A percentile compares a stretch with the other conserved stretches of the same genome.
phyloP scores from a whole-genome alignment of 2,113 vertebrate species.

The Grammomys dolichurus region DNA sequence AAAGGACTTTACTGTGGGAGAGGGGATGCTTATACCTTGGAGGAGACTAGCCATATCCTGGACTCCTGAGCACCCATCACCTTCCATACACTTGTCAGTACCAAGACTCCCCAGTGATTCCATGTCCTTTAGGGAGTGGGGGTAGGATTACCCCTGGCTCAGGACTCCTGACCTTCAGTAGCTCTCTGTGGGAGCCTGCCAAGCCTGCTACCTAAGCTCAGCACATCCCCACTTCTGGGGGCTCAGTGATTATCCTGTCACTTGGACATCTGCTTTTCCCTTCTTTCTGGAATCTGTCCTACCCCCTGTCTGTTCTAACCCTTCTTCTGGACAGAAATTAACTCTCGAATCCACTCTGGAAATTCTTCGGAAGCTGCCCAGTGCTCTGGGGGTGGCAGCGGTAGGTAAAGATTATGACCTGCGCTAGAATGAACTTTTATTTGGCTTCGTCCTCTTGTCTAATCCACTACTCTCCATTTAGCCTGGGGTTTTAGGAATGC shows the following conservation, averaged over 20 bases:
- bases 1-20: not conserved
- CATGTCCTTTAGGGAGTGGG: not conserved
- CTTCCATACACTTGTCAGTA: not conserved
- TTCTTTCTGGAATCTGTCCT: not conserved
- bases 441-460: not conserved
- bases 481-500: not conserved
- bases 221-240: accelerated
- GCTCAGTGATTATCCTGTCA: not conserved
- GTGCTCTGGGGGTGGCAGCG: accelerated
- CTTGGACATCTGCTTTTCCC: not conserved
- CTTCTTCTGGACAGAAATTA: not conserved
- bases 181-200: too few species aligned
- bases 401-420: not conserved
- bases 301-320: not conserved
- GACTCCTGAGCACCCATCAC: not conserved
- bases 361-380: not conserved
- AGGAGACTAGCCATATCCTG: not conserved
- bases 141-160: not conserved
- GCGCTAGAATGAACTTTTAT: too few species aligned
- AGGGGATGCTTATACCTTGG: accelerated
- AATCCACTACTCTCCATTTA: accelerated
- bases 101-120: not conserved
- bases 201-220: too few species aligned
- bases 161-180: not conserved
- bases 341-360: not conserved